A percentile compares a stretch with the other conserved stretches of the same genome.
These are phyloP conservation scores for Philypnodon macrostomus DNA, from an alignment of 2,797 vertebrate genomes.

Conservation along the genomic window DNA sequence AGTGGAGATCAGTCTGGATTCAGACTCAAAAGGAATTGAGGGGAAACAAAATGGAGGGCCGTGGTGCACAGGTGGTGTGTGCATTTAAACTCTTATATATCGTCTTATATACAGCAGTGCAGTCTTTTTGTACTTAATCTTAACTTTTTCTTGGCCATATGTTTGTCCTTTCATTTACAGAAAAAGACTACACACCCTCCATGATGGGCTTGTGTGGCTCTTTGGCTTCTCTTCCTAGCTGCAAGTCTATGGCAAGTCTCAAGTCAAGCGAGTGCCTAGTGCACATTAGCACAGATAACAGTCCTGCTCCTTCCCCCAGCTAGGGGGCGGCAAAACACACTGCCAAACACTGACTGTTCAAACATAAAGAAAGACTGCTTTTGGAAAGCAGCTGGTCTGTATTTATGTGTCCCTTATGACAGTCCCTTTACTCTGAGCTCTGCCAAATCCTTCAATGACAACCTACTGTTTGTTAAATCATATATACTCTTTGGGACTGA, in stretches of 20 bases:
- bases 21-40: conserved; percentile 84
- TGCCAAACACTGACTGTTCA: conserved; percentile 46
- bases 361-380: conserved; percentile 34
- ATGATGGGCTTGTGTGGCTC: conserved; percentile 96
- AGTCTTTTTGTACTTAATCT: too few species aligned
- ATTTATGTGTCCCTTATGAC: conserved; percentile 16
- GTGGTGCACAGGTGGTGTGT: conserved; percentile 86
- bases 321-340: conserved; percentile 76
- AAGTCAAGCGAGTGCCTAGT: conserved; percentile 98
- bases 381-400: conserved; percentile 16
- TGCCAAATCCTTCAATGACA: conserved; percentile 32
- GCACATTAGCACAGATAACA: conserved; percentile 92
- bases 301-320: conserved; percentile 90
- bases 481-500: conserved; percentile 30
- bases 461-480: conserved; percentile 35
- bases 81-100: background rate
- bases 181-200: conserved; percentile 92
- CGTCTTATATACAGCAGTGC: too few species aligned
- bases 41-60: conserved; percentile 86
- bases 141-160: conserved; percentile 15
- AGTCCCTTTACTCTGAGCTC: conserved; percentile 51
- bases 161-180: conserved; percentile 61
- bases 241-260: conserved; percentile 93
- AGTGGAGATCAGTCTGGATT: conserved; percentile 88
- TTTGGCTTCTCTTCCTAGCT: conserved; percentile 91